Percentiles rank a stretch among this genome's conserved stretches.
Conservation (phyloP, 2,113 vertebrate genomes). For the Siniperca chuatsi region DNA sequence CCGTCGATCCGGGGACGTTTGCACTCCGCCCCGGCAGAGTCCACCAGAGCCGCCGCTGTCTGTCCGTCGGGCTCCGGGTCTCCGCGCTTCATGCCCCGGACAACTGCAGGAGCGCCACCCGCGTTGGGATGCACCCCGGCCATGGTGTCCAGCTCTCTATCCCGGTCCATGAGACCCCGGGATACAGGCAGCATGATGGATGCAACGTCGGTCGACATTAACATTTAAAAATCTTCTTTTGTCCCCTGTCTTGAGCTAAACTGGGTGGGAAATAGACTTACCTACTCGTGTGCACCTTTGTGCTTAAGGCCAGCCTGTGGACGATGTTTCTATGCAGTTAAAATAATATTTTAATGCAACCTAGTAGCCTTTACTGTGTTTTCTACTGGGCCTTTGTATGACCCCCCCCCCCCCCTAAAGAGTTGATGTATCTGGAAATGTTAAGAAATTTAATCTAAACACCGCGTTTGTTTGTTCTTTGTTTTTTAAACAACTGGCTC, state of each 20-base stretch:
- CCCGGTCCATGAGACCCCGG: conserved; percentile 86
- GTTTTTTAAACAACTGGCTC: no score
- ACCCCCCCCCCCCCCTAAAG: conserved; percentile 24
- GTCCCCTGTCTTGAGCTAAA: conserved; percentile 43
- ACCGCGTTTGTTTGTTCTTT: background rate
- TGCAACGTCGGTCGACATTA: conserved; percentile 89
- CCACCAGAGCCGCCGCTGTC: conserved; percentile 77
- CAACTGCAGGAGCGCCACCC: conserved; percentile 72
- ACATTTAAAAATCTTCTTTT: conserved; percentile 83
- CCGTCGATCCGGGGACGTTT: conserved; percentile 87
- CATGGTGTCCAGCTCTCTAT: conserved; percentile 85
- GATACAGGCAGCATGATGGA: conserved; percentile 87
- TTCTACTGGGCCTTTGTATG: conserved; percentile 54
- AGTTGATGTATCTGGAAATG: conserved; percentile 55
- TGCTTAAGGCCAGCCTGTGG: conserved; percentile 31
- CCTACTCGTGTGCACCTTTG: conserved; percentile 37
- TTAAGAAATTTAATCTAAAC: conserved; percentile 11
- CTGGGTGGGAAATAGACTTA: background rate
- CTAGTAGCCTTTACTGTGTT: conserved; percentile 33
- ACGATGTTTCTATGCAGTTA: background rate
- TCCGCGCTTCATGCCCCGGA: conserved; percentile 87
- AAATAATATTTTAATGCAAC: conserved; percentile 20
- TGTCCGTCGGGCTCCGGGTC: conserved; percentile 87
- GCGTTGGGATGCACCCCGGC: conserved; percentile 79
- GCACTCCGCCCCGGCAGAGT: conserved; percentile 84